Percentiles rank a stretch among this genome's conserved stretches.
phyloP scores from a whole-genome alignment of 1,140 invertebrate genomes.

The Aphelenchoides fujianensis region DNA sequence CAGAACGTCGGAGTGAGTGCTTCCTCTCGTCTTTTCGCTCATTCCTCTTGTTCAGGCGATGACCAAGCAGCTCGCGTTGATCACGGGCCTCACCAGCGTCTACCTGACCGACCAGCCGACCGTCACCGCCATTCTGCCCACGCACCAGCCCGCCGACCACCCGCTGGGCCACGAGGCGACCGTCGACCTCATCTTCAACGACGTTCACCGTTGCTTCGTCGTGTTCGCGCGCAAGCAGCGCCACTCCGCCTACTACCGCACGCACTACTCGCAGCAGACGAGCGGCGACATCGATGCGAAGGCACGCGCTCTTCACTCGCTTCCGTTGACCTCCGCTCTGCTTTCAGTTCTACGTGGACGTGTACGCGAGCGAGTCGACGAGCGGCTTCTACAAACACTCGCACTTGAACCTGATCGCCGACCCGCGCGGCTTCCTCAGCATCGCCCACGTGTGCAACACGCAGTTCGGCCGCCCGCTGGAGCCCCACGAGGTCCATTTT shows the following conservation, averaged over 20 bases:
- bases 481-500: neutral
- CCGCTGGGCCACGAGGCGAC: neutral
- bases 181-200: constrained; percentile 3
- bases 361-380: neutral
- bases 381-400: neutral
- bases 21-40: too few relatives aligned
- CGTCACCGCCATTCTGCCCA: neutral
- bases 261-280: neutral
- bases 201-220: neutral
- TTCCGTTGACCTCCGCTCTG: too few relatives aligned
- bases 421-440: neutral
- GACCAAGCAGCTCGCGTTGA: neutral
- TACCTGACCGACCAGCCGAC: neutral
- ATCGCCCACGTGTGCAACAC: neutral
- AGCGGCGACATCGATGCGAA: neutral
- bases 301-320: too few relatives aligned
- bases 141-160: neutral
- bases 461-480: neutral
- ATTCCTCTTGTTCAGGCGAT: constrained; percentile 12
- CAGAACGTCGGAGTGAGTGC: neutral
- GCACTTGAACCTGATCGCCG: neutral
- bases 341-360: constrained; percentile 2
- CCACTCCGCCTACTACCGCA: neutral
- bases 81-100: constrained; percentile 11
- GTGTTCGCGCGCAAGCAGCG: neutral